phyloP scores from a whole-genome alignment of 2,113 vertebrate genomes.

The Pollachius pollachius region DNA sequence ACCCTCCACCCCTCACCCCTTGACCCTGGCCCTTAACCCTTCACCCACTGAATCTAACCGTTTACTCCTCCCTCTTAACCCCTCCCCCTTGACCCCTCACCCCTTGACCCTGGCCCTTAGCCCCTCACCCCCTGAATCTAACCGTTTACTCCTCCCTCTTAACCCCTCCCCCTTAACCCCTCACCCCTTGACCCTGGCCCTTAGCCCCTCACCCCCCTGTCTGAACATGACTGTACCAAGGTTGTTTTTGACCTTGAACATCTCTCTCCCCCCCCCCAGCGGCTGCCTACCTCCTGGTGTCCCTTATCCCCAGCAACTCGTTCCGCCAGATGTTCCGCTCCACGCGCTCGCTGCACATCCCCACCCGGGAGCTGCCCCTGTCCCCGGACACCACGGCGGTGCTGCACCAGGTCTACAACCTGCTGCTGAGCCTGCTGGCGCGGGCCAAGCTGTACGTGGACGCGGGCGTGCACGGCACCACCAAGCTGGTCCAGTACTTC shows the following conservation, averaged over 20 bases:
- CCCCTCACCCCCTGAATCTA: too few relatives aligned
- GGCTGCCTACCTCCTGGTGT: slow-evolving; percentile 98
- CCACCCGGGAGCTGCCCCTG: slow-evolving; percentile 93
- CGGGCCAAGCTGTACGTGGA: slow-evolving; percentile 97
- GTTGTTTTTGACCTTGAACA: background rate
- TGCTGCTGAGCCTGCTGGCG: slow-evolving; percentile 92
- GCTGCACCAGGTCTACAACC: slow-evolving; percentile 96
- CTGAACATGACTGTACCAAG: background rate
- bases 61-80: too few relatives aligned
- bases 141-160: too few relatives aligned
- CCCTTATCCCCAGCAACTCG: slow-evolving; percentile 99
- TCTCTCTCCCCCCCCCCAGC: slow-evolving; percentile 70
- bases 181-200: too few relatives aligned
- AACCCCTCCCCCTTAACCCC: too few relatives aligned
- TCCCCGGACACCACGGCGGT: slow-evolving; percentile 97
- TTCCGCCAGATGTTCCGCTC: slow-evolving; percentile 99
- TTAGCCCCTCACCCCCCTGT: too few relatives aligned
- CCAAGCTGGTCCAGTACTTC: slow-evolving; percentile 98
- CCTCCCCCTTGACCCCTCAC: too few relatives aligned
- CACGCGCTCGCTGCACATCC: slow-evolving; percentile 94
- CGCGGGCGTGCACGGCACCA: slow-evolving; percentile 95
- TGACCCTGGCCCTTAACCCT: too few relatives aligned
- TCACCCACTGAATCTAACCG: too few relatives aligned
- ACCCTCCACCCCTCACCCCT: slow-evolving; percentile 6
- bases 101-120: too few relatives aligned